Conservation (phyloP, 2,113 vertebrate genomes). For the Oncorhynchus mykiss region DNA sequence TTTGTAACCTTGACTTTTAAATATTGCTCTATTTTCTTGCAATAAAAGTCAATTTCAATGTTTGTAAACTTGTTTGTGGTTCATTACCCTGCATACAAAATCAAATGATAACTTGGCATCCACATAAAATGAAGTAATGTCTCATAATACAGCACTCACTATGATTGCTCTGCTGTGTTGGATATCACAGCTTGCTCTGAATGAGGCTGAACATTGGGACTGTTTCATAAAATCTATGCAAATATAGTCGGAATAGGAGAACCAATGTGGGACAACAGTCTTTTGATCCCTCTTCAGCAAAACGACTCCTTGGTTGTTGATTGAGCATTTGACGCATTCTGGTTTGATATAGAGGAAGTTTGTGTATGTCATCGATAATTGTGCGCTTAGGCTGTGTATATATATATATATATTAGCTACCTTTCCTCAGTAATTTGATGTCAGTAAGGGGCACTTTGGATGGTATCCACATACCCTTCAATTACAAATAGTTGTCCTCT, state of each 20-base stretch:
- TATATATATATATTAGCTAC: no score
- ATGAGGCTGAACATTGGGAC: not conserved
- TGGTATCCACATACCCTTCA: conserved; percentile 17
- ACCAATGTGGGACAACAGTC: no score
- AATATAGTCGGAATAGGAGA: not conserved
- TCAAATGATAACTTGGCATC: no score
- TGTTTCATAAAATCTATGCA: not conserved
- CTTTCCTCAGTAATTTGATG: not conserved
- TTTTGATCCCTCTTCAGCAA: no score
- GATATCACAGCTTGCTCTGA: not conserved
- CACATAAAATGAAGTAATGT: not conserved
- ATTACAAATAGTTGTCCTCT: conserved; percentile 5
- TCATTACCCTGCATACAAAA: not conserved
- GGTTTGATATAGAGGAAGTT: no score
- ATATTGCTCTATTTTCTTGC: conserved; percentile 10
- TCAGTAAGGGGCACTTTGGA: not conserved
- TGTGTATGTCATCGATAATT: no score
- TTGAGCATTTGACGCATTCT: no score
- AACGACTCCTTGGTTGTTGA: no score
- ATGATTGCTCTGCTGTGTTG: not conserved
- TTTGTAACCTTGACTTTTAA: conserved; percentile 5
- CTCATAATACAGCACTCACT: not conserved
- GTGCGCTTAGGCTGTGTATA: no score
- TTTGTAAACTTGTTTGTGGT: not conserved
- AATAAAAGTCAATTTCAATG: conserved; percentile 20